Conservation (phyloP, 2,113 vertebrate genomes). For the Neopipo cinnamomea region DNA sequence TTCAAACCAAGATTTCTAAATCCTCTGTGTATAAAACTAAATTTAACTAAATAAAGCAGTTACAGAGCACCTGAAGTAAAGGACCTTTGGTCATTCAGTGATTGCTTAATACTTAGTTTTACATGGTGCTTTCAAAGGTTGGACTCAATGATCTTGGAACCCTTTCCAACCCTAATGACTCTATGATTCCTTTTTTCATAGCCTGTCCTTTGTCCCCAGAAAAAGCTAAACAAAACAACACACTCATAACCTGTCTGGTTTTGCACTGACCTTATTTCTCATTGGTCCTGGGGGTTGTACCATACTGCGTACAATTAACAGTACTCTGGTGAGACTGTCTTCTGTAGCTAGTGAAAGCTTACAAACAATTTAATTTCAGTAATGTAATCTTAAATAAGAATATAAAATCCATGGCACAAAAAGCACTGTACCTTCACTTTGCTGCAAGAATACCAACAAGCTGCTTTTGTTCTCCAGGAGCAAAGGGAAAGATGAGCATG, state of each 20-base stretch:
- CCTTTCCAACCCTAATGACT: background rate
- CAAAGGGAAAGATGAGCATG: background rate
- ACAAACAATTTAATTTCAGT: background rate
- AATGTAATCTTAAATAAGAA: background rate
- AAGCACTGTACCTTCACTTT: background rate
- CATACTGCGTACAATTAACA: background rate
- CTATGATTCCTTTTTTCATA: background rate
- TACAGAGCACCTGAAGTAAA: background rate
- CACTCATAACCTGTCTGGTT: background rate
- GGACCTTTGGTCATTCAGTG: background rate
- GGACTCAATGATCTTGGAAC: background rate
- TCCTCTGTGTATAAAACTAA: background rate
- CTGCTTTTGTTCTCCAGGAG: background rate
- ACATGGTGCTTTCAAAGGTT: background rate
- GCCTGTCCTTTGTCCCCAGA: background rate
- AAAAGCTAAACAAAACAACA: background rate
- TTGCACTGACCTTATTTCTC: background rate
- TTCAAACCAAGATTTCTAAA: background rate
- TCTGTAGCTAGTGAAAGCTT: background rate
- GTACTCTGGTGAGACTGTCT: background rate
- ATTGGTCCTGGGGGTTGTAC: background rate
- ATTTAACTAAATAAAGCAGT: background rate
- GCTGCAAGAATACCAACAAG: background rate
- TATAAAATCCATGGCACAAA: background rate
- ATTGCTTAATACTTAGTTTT: background rate